Evolutionary conservation across 2,888 invertebrate genomes (phyloP).

Genomic region (Nomada hirtipes): DNA sequence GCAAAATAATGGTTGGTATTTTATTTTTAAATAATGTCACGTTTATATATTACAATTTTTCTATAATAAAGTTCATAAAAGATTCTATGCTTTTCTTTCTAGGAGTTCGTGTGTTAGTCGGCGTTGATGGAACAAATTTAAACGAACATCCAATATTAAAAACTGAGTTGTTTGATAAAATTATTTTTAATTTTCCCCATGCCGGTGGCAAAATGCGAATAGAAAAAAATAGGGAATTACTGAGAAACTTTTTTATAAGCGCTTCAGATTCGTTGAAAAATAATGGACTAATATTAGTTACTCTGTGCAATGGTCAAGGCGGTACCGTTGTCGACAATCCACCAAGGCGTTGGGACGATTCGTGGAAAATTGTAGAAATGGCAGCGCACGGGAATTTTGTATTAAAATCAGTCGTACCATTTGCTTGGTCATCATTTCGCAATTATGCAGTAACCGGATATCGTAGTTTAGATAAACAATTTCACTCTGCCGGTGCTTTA

Average conservation of each 20-base stretch:
- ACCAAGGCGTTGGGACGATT: constrained; percentile 85
- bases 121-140: constrained; percentile 85
- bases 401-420: constrained; percentile 82
- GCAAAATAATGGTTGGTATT: constrained; percentile 78
- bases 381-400: constrained; percentile 85
- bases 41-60: constrained; percentile 9
- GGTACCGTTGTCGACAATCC: constrained; percentile 84
- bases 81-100: constrained; percentile 75
- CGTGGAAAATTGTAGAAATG: constrained; percentile 86
- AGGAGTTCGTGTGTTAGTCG: constrained; percentile 84
- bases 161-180: constrained; percentile 82
- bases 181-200: constrained; percentile 88
- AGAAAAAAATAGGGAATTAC: constrained; percentile 85
- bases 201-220: constrained; percentile 87
- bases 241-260: constrained; percentile 85
- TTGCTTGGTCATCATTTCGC: constrained; percentile 78
- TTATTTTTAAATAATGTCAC: constrained; percentile 5
- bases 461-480: constrained; percentile 82
- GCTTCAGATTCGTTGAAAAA: constrained; percentile 81
- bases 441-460: constrained; percentile 85
- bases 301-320: constrained; percentile 86
- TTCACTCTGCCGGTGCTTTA: constrained; percentile 79
- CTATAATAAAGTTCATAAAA: constrained; percentile 13
- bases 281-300: constrained; percentile 83
- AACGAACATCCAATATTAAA: constrained; percentile 74